Percentiles rank a stretch among this genome's conserved stretches.
Evolutionary conservation across 2,113 vertebrate genomes (phyloP).

Genomic region (Psettodes erumei): DNA sequence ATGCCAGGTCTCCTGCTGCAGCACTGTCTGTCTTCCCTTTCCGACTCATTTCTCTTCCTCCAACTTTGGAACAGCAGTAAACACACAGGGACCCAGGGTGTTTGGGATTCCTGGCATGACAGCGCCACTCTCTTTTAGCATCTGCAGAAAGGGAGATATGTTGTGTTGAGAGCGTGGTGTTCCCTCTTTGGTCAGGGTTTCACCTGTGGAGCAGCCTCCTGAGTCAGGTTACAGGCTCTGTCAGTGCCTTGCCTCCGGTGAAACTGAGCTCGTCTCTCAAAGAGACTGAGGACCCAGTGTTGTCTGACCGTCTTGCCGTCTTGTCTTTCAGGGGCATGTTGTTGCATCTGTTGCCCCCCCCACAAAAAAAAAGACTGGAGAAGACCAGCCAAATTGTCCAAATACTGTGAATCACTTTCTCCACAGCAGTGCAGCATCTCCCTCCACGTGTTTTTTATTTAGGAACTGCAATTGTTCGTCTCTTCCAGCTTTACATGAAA

Average conservation of each 20-base stretch:
- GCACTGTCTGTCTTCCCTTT: constrained; percentile 13
- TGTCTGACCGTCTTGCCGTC: constrained; percentile 59
- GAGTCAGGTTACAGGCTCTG: constrained; percentile 70
- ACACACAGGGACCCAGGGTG: constrained; percentile 33
- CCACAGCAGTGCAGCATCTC: neutral
- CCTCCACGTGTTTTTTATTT: constrained; percentile 43
- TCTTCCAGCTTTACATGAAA: constrained; percentile 21
- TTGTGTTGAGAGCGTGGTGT: constrained; percentile 42
- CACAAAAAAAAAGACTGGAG: constrained; percentile 37
- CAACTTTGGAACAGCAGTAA: constrained; percentile 36
- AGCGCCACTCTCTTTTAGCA: constrained; percentile 49
- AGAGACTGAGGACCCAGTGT: constrained; percentile 60
- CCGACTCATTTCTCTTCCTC: constrained; percentile 18
- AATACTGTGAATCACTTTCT: constrained; percentile 46
- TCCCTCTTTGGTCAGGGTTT: constrained; percentile 46
- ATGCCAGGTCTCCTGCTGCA: constrained; percentile 37
- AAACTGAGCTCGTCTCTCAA: constrained; percentile 50
- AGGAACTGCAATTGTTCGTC: constrained; percentile 10
- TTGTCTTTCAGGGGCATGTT: constrained; percentile 64
- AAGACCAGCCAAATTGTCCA: constrained; percentile 50
- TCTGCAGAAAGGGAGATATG: constrained; percentile 56
- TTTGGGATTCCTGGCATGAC: constrained; percentile 64
- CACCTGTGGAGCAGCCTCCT: constrained; percentile 58
- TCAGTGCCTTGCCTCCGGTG: constrained; percentile 46
- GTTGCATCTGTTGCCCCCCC: constrained; percentile 60